phyloP scores from a whole-genome alignment of 2,888 invertebrate species.

The Cordilura impudica region DNA sequence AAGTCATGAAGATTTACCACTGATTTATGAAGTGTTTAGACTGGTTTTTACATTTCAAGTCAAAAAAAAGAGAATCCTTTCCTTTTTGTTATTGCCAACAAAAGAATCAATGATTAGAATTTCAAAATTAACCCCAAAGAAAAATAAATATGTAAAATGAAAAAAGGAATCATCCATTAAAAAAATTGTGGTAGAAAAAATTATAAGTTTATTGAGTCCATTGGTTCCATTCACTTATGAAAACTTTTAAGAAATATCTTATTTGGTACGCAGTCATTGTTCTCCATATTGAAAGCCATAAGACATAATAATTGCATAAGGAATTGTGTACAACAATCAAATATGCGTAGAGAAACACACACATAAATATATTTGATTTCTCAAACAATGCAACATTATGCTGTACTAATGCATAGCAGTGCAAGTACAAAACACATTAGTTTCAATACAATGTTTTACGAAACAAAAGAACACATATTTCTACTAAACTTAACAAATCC shows the following conservation, averaged over 20 bases:
- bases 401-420: not conserved
- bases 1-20: constrained; percentile 47
- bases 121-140: not conserved
- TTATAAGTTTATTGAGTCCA: not conserved
- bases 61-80: not conserved
- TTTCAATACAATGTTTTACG: no score
- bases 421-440: no score
- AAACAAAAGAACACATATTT: no score
- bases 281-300: not conserved
- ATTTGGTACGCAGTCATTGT: not conserved
- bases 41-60: not conserved
- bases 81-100: not conserved
- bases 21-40: constrained; percentile 46
- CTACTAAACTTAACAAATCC: no score
- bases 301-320: constrained; percentile 36
- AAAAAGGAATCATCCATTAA: not conserved
- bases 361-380: not conserved
- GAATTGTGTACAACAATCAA: not conserved
- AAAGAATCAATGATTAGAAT: constrained; percentile 17
- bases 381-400: not conserved
- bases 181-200: not conserved
- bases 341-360: not conserved
- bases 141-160: not conserved
- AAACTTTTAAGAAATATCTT: not conserved
- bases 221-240: not conserved